Conservation (phyloP, 2,113 vertebrate genomes). For the Puffinus mauretanicus region DNA sequence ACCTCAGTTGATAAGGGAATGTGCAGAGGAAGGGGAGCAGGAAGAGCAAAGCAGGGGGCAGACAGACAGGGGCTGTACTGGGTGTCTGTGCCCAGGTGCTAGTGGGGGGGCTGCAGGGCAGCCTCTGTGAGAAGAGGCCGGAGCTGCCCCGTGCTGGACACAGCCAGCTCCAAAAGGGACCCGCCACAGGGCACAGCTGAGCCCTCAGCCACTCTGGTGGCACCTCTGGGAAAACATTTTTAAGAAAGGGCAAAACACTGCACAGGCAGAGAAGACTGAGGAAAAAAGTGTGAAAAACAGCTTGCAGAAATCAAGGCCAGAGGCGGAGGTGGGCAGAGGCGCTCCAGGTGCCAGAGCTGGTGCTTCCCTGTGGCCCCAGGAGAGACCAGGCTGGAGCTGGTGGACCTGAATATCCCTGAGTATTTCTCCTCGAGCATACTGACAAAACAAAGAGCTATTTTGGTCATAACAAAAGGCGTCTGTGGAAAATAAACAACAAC, state of each 20-base stretch:
- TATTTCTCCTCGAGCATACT: neutral
- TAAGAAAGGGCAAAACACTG: neutral
- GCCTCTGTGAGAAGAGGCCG: neutral
- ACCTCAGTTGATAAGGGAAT: neutral
- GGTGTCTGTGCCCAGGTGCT: too few species aligned
- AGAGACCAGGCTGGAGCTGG: neutral
- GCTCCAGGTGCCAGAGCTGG: neutral
- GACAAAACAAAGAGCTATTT: neutral
- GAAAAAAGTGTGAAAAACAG: neutral
- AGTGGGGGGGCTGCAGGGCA: fast-evolving
- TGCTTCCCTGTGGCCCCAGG: too few species aligned
- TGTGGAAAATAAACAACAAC: neutral
- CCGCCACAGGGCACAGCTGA: fast-evolving
- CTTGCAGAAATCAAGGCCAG: neutral
- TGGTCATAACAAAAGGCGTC: neutral
- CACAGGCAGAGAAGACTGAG: neutral
- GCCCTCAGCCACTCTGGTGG: fast-evolving
- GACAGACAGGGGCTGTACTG: neutral
- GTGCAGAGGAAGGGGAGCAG: neutral
- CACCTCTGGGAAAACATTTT: neutral
- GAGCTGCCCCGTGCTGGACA: fast-evolving
- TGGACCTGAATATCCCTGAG: neutral
- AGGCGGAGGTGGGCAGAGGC: fast-evolving
- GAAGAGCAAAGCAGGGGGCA: neutral
- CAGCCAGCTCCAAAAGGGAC: neutral